phyloP scores from a whole-genome alignment of 2,113 vertebrate genomes.

The Phrynosoma platyrhinos region DNA sequence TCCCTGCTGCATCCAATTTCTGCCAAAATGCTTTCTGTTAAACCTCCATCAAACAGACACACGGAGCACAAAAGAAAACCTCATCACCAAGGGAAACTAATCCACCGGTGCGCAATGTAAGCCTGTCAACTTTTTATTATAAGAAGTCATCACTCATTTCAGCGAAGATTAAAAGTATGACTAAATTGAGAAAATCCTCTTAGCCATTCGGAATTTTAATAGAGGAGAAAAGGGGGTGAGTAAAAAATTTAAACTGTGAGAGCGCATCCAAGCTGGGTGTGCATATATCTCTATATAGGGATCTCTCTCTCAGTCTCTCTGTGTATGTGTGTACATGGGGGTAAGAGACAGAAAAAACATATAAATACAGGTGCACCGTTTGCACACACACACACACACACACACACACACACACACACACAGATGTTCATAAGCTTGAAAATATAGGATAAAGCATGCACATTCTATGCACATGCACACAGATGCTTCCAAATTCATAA shows the following conservation, averaged over 20 bases:
- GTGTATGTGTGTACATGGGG: neutral
- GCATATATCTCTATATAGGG: conserved; percentile 49
- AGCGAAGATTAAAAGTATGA: conserved; percentile 99
- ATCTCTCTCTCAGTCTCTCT: neutral
- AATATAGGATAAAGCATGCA: conserved; percentile 4
- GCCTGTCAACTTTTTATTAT: conserved; percentile 98
- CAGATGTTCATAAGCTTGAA: neutral
- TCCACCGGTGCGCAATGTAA: conserved; percentile 96
- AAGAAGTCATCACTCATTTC: conserved; percentile 99
- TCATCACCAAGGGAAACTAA: conserved; percentile 99
- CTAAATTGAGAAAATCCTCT: conserved; percentile 99
- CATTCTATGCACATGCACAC: conserved; percentile 51
- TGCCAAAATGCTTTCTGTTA: conserved; percentile 97
- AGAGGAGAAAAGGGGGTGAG: conserved; percentile 87
- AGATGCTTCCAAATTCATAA: conserved; percentile 85
- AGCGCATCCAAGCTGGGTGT: conserved; percentile 22
- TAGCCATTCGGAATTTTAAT: conserved; percentile 99
- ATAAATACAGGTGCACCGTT: neutral
- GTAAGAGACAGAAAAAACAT: neutral
- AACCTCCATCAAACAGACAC: conserved; percentile 99
- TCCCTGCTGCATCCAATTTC: conserved; percentile 99
- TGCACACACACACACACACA: neutral
- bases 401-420: neutral
- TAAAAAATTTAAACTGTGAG: conserved; percentile 81
- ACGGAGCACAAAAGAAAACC: conserved; percentile 97